These are phyloP conservation scores for Cylas formicarius DNA, from an alignment of 1,140 invertebrate species.

Conservation along the genomic window DNA sequence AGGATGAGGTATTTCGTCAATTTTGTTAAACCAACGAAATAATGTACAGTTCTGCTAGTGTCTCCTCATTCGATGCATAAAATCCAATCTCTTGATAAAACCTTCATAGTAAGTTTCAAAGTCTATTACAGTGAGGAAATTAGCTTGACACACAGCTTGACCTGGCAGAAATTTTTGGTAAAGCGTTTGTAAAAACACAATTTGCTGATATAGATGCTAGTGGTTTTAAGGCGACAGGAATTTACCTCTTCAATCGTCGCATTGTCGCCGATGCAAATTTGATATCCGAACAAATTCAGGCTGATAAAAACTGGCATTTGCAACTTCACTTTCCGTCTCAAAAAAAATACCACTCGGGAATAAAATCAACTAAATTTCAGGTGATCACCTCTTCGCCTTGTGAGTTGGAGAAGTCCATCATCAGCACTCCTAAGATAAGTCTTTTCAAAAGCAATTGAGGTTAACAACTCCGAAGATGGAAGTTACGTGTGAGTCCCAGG, in stretches of 20 bases:
- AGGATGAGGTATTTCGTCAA: no score
- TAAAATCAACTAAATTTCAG: no score
- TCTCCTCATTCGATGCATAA: slow-evolving; percentile 11
- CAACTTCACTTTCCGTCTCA: no score
- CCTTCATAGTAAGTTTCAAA: slow-evolving; percentile 29
- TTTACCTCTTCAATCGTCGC: slow-evolving; percentile 1
- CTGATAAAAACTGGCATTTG: slow-evolving; percentile 6
- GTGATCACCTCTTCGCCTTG: no score
- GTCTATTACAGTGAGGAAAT: slow-evolving; percentile 10
- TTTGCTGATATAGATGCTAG: not conserved
- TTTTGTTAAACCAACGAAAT: no score
- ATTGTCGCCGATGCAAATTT: slow-evolving; percentile 4
- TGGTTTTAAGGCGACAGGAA: slow-evolving; percentile 6
- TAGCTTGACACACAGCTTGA: slow-evolving; percentile 5
- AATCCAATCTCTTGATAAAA: slow-evolving; percentile 38
- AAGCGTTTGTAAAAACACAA: slow-evolving; percentile 7
- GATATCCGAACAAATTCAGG: slow-evolving; percentile 3
- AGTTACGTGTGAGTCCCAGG: no score
- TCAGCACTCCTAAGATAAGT: no score
- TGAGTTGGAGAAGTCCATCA: no score
- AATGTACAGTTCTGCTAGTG: not conserved
- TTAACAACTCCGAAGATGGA: no score
- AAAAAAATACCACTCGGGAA: no score
- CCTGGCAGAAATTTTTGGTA: slow-evolving; percentile 4
- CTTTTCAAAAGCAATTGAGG: no score